Evolutionary conservation across 64 coral and sea anemone genomes (phyloP), one percentile per base, ranked within the genome.

Genomic region (Acropora tenuis): DNA sequence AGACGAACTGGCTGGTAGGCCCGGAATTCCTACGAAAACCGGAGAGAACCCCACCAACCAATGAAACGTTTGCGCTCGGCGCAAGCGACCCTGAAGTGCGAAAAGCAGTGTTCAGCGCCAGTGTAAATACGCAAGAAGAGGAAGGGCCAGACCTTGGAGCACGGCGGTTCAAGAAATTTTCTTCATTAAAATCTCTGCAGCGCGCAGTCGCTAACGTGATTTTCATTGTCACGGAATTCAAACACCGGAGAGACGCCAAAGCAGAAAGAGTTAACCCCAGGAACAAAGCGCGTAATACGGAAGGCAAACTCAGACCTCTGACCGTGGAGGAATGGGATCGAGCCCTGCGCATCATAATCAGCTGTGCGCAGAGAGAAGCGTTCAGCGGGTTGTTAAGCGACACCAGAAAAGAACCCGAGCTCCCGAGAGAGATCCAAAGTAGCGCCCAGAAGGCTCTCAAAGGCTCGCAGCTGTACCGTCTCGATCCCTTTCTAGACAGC

Each of bases 401-500:
- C 47, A 42, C 79, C 49, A 82, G 58, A 58, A 82, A 2, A 16
- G 47, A 80, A 80, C 52, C 52, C 52, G 52, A 55, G 52, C 52
- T 55, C 4, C 52, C 52, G 52, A 55, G 52, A 55, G 52, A 55
- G 9, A 9, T 9, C 52, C 52, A 55, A 55, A 55, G 52, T 55
- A 55, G 52, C 52, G 52, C 52, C 52, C 4, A 55, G 52, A 55
- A 55, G 52, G 52, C 52, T 55, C 52, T 55, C 52, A 55, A 58
- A 43, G 78, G 78, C 10, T 80, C 78, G n/a, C 78, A 48, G 6
- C 78, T 80, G 52, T 80, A 80, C 78, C 78, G 8, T 20, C 78
- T 80, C 42, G 43, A 48, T 45, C 78, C 78, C 5, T 80, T 80
- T 45, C 78, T 80, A 44, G 78, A 80, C 43, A 9, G 78, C 52